Base-by-base conservation (phyloP, 2,113 vertebrate genomes). In the Chinchilla lanigera region DNA sequence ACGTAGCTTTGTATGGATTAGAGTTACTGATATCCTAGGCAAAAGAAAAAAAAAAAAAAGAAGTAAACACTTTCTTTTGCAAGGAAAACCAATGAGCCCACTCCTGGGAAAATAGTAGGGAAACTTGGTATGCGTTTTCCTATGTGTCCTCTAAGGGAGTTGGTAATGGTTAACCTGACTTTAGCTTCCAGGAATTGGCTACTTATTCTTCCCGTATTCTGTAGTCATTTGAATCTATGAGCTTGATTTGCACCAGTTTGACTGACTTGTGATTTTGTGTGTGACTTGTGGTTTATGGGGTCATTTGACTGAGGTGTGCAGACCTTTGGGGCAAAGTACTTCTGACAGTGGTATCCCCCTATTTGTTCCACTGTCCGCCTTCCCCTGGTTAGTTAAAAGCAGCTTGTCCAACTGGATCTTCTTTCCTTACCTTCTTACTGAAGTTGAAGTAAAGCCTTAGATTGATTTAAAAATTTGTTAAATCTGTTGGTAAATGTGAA, bases 381-480 rank as follows among this genome's bases (percentile, higher is more conserved):
- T 71, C 16, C 81, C 88, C 30, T 50, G 97, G 94, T 91, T 94
- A 87, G 92, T 94, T 86, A 84, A 80, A 61, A 71, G n/a, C 69
- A 85, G 35, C 73, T 94, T 95, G 90, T 91, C 92, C 97, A 92
- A 44, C 58, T 83, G 96, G 67, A 97, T 96, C 69, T 80, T 90
- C 78, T 89, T 93, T 84, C 75, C n/a, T n/a, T n/a, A n/a, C n/a
- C n/a, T n/a, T n/a, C n/a, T n/a, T n/a, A 5, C 35, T 95, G 30
- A 81, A 96, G 81, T 94, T 94, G 69, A 96, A 96, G 94, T 93
- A 90, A 96, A 94, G 95, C 93, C 86, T 88, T 96, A 95, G 97
- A 97, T 97, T 97, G 96, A 96, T 96, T 96, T 96, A 96, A 96
- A 97, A 60, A 95, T 65, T 87, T 35, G 90, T 98, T 96, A 98